Evolutionary conservation across 1,140 invertebrate species (phyloP).

Genomic region (Drepana arcuata): DNA sequence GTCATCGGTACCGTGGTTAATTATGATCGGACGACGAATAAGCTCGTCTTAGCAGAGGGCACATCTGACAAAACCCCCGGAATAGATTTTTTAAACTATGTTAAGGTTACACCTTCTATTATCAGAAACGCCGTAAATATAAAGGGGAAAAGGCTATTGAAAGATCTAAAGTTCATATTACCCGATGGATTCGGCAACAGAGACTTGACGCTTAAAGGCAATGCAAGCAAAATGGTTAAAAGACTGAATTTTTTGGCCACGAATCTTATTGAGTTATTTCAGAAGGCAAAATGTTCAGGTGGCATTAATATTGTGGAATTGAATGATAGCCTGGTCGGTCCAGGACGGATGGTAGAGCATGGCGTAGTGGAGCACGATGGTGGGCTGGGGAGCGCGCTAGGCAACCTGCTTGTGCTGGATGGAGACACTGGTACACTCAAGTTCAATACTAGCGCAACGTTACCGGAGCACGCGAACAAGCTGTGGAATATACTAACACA

Average conservation of each 20-base stretch:
- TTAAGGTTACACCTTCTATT: neutral
- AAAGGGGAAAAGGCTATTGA: neutral
- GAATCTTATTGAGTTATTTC: constrained; percentile 1
- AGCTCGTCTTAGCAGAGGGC: neutral
- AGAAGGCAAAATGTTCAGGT: neutral
- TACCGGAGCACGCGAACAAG: too few relatives aligned
- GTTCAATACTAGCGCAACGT: too few relatives aligned
- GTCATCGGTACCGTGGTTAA: neutral
- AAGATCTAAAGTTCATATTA: neutral
- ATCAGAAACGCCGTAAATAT: neutral
- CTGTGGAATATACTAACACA: too few relatives aligned
- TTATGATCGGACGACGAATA: constrained; percentile 1
- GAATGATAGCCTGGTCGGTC: too few relatives aligned
- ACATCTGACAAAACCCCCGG: too few relatives aligned
- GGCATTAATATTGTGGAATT: neutral
- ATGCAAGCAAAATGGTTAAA: constrained; percentile 1
- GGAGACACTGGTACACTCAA: too few relatives aligned
- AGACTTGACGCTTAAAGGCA: constrained; percentile 6
- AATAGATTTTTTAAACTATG: too few relatives aligned
- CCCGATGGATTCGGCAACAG: constrained; percentile 5
- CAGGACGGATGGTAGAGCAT: too few relatives aligned
- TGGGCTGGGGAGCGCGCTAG: too few relatives aligned
- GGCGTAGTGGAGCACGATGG: too few relatives aligned
- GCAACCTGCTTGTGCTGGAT: too few relatives aligned
- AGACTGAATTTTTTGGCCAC: constrained; percentile 3